Evolutionary conservation across 2,888 invertebrate genomes (phyloP).

Genomic region (Formica aserva): DNA sequence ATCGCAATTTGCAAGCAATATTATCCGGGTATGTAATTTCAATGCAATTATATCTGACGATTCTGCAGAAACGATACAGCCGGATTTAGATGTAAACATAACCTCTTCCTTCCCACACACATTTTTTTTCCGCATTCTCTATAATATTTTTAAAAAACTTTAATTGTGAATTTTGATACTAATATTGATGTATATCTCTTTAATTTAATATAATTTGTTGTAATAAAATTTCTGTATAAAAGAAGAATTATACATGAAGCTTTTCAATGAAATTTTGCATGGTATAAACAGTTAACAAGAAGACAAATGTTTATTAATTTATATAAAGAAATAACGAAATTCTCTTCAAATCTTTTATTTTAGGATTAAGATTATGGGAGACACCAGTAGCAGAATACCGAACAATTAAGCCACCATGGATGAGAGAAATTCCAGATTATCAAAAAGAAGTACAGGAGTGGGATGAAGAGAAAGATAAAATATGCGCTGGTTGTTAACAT

Average conservation of each 20-base stretch:
- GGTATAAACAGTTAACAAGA: neutral
- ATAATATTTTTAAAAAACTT: neutral
- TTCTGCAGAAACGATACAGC: neutral
- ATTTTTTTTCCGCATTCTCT: too few relatives aligned
- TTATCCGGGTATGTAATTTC: conserved; percentile 68
- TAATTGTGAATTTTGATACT: neutral
- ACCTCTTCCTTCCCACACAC: neutral
- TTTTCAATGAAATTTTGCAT: neutral
- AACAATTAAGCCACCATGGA: conserved; percentile 75
- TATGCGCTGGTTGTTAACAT: conserved; percentile 69
- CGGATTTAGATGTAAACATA: neutral
- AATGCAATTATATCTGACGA: neutral
- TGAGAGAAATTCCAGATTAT: conserved; percentile 62
- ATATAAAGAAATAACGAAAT: neutral
- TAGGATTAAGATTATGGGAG: conserved; percentile 61
- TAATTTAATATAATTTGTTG: neutral
- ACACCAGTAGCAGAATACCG: conserved; percentile 60
- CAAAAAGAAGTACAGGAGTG: conserved; percentile 74
- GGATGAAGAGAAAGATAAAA: conserved; percentile 74
- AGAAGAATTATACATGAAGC: neutral
- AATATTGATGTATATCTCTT: neutral
- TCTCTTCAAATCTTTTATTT: conserved; percentile 51
- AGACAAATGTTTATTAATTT: neutral
- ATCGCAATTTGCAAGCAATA: conserved; percentile 67
- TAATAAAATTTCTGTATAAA: neutral